Evolutionary conservation across 2,113 vertebrate species (phyloP).

Genomic region (Guaruba guarouba): DNA sequence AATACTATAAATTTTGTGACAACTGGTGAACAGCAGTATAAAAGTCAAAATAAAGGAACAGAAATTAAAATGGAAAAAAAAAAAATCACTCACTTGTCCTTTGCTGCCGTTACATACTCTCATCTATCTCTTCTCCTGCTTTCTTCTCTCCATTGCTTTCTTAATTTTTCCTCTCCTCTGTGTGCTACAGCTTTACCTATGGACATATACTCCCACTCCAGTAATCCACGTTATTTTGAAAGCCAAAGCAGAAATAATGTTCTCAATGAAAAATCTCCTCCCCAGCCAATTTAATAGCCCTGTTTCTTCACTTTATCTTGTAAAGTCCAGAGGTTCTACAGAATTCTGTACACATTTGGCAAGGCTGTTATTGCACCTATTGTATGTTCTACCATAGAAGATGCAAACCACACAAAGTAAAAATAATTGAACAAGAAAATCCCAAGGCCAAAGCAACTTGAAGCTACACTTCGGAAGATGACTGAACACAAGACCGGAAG

Average conservation of each 20-base stretch:
- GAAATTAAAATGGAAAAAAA: not conserved
- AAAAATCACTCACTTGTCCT: conserved; percentile 48
- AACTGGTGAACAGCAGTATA: not conserved
- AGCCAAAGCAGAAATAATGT: not conserved
- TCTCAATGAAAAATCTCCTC: not conserved
- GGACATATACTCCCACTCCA: not conserved
- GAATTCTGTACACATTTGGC: not conserved
- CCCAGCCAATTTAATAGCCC: not conserved
- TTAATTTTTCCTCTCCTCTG: conserved; percentile 23
- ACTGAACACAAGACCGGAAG: not conserved
- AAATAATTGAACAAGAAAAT: too few relatives aligned
- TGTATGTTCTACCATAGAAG: not conserved
- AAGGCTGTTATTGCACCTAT: not conserved
- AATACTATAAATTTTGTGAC: not conserved
- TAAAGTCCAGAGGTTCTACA: not conserved
- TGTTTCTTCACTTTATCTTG: not conserved
- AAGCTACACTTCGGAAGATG: not conserved
- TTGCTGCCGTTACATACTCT: not conserved
- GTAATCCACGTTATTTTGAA: not conserved
- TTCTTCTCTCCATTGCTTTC: not conserved
- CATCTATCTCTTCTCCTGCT: conserved; percentile 39
- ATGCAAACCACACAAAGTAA: not conserved
- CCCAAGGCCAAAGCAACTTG: not conserved
- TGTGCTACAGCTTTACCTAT: not conserved
- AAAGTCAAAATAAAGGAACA: conserved; percentile 1